A percentile compares a stretch with the other conserved stretches of the same genome.
Evolutionary conservation across 2,113 vertebrate species (phyloP).

Genomic region (Montifringilla adamsi): DNA sequence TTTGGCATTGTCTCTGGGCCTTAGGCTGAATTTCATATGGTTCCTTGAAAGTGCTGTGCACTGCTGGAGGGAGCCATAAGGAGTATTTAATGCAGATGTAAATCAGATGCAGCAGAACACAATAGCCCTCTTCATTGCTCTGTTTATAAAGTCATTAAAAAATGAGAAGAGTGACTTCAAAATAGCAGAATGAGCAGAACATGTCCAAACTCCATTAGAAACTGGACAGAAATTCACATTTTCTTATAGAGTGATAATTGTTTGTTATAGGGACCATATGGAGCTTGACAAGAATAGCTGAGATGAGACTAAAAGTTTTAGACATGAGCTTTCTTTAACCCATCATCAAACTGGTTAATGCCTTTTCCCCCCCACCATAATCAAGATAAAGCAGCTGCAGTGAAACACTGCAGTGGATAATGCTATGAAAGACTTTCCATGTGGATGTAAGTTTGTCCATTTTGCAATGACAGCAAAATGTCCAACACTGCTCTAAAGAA

Average conservation of each 20-base stretch:
- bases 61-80: neutral
- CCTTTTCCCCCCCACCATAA: neutral
- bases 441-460: neutral
- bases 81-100: neutral
- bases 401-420: neutral
- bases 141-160: neutral
- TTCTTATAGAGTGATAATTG: neutral
- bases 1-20: neutral
- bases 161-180: neutral
- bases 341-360: neutral
- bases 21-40: neutral
- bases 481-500: neutral
- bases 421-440: rapidly evolving
- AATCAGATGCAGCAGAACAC: neutral
- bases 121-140: neutral
- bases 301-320: neutral
- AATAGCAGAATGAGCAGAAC: neutral
- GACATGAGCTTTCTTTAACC: neutral
- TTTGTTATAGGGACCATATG: neutral
- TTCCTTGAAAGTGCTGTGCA: neutral
- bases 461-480: neutral
- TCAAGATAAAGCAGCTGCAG: neutral
- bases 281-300: neutral
- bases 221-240: neutral
- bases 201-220: neutral